These are phyloP conservation scores for Dromaius novaehollandiae DNA, from an alignment of 2,113 vertebrate genomes.

Conservation along the genomic window DNA sequence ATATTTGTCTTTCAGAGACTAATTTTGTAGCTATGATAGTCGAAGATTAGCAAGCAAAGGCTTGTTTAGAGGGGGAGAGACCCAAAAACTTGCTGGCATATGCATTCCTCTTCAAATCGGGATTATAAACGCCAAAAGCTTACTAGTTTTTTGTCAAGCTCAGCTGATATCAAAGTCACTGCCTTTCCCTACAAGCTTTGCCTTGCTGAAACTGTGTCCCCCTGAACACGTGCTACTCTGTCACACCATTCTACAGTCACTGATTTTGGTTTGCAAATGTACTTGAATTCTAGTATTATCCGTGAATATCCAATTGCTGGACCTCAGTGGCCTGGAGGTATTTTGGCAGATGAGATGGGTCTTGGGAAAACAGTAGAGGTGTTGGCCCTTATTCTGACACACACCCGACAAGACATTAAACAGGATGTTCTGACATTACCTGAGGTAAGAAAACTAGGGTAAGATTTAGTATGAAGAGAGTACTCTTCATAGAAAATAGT, in stretches of 20 bases:
- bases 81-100: not conserved
- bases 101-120: fast-evolving
- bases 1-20: not conserved
- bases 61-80: not conserved
- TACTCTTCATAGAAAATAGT: not conserved
- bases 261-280: constrained; percentile 8
- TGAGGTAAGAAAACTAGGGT: constrained; percentile 78
- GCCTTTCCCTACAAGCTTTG: not conserved
- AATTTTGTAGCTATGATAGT: not conserved
- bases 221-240: not conserved
- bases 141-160: not conserved
- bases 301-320: constrained; percentile 88
- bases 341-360: constrained; percentile 98
- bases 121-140: not conserved
- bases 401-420: constrained; percentile 85
- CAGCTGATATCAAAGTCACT: not conserved
- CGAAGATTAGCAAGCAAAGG: not conserved
- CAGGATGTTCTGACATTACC: constrained; percentile 86
- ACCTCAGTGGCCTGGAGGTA: constrained; percentile 92
- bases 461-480: not conserved
- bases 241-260: not conserved
- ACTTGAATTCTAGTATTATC: constrained; percentile 82
- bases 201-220: not conserved
- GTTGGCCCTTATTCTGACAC: constrained; percentile 92
- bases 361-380: constrained; percentile 98